Conservation (phyloP, 2,888 invertebrate species). For the Urechis unicinctus region DNA sequence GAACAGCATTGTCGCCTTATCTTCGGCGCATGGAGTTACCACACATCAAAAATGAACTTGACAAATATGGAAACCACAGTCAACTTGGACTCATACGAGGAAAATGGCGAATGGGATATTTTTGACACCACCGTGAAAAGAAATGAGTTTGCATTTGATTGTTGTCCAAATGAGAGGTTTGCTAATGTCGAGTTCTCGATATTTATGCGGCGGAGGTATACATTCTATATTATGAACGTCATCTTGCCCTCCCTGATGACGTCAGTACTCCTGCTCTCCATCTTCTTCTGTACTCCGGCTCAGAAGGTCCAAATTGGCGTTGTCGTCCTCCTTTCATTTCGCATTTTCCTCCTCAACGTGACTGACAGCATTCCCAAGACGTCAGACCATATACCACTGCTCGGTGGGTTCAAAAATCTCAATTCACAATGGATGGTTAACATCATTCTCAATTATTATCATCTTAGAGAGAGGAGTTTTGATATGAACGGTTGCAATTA, state of each 20-base stretch:
- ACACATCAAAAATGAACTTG: conserved; percentile 27
- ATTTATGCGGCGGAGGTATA: conserved; percentile 21
- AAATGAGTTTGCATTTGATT: conserved; percentile 17
- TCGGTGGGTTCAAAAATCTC: conserved; percentile 24
- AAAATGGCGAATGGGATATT: conserved; percentile 26
- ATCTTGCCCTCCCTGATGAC: conserved; percentile 27
- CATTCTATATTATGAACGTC: conserved; percentile 27
- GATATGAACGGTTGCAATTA: no score
- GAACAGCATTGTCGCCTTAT: conserved; percentile 22
- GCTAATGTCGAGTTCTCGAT: conserved; percentile 23
- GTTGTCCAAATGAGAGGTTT: conserved; percentile 17
- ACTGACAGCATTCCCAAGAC: conserved; percentile 28
- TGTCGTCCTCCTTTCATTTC: conserved; percentile 24
- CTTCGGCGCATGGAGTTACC: conserved; percentile 27
- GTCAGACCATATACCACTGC: conserved; percentile 25
- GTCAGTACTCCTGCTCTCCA: conserved; percentile 23
- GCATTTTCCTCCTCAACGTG: conserved; percentile 27
- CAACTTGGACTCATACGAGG: conserved; percentile 23
- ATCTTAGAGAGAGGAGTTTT: no score
- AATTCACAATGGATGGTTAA: no score
- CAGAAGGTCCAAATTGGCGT: conserved; percentile 28
- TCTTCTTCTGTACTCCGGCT: conserved; percentile 28
- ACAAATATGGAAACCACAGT: conserved; percentile 16
- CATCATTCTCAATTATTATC: no score
- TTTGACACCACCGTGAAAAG: conserved; percentile 10